Conservation (phyloP, 2,797 vertebrate genomes). For the Microtus obscurus region DNA sequence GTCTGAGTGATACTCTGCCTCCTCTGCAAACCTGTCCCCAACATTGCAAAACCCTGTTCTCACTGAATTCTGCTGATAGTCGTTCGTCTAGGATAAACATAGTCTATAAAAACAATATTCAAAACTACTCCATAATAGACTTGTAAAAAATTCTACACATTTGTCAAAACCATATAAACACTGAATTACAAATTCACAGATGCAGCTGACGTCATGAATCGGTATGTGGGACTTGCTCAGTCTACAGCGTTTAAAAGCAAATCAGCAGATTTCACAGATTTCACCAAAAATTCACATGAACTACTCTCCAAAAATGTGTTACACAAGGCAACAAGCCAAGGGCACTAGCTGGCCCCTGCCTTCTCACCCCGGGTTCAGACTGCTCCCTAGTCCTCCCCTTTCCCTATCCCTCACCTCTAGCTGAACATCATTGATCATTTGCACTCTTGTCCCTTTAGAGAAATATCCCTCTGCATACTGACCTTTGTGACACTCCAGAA, state of each 20-base stretch:
- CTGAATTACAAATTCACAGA: slow-evolving; percentile 25
- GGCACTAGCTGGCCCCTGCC: background rate
- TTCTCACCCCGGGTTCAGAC: background rate
- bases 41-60: background rate
- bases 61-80: background rate
- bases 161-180: background rate
- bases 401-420: background rate
- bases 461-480: background rate
- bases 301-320: background rate
- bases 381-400: background rate
- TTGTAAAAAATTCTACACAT: slow-evolving; percentile 1
- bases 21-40: background rate
- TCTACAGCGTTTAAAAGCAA: background rate
- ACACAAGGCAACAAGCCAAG: background rate
- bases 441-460: background rate
- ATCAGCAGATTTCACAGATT: background rate
- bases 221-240: background rate
- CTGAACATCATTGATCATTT: background rate
- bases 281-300: background rate
- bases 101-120: slow-evolving; percentile 14
- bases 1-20: background rate
- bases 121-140: background rate
- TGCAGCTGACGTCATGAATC: background rate
- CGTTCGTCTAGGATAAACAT: background rate
- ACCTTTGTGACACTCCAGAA: slow-evolving; percentile 1